Evolutionary conservation across 1,140 invertebrate species (phyloP).

Genomic region (Ladona fulva): DNA sequence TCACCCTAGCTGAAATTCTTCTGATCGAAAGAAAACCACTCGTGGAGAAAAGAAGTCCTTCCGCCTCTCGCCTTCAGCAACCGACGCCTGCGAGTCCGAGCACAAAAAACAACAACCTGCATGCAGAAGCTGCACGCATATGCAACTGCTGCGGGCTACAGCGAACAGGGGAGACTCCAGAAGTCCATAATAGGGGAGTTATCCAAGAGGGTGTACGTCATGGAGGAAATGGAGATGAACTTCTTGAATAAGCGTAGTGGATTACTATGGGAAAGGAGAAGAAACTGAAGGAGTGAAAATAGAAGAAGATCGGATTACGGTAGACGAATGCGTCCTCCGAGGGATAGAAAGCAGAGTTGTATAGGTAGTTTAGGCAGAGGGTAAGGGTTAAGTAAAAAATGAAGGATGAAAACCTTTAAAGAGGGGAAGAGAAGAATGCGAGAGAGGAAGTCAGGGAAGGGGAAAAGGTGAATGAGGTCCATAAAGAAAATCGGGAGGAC

Average conservation of each 20-base stretch:
- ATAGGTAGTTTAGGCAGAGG: neutral
- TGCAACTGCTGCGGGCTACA: no score
- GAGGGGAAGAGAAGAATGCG: constrained; percentile 11
- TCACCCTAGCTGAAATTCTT: no score
- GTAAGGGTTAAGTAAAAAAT: constrained; percentile 12
- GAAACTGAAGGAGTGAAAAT: neutral
- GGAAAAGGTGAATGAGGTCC: neutral
- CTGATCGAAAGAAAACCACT: no score
- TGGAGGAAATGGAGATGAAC: neutral
- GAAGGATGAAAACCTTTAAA: neutral
- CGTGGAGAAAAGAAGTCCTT: no score
- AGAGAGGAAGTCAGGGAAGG: neutral
- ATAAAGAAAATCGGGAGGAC: neutral
- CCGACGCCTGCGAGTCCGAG: no score
- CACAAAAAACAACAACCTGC: no score
- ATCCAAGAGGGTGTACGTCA: neutral
- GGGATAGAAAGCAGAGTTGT: neutral
- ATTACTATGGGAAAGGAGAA: neutral
- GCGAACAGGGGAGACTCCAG: no score
- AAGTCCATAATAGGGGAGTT: no score
- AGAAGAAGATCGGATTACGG: constrained; percentile 1
- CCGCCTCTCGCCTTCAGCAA: no score
- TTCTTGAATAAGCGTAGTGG: neutral
- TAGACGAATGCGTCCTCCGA: neutral
- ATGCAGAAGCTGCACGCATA: no score